Evolutionary conservation across 2,113 vertebrate genomes (phyloP), one percentile per base, ranked within the genome.

Genomic region (Cynoglossus semilaevis): DNA sequence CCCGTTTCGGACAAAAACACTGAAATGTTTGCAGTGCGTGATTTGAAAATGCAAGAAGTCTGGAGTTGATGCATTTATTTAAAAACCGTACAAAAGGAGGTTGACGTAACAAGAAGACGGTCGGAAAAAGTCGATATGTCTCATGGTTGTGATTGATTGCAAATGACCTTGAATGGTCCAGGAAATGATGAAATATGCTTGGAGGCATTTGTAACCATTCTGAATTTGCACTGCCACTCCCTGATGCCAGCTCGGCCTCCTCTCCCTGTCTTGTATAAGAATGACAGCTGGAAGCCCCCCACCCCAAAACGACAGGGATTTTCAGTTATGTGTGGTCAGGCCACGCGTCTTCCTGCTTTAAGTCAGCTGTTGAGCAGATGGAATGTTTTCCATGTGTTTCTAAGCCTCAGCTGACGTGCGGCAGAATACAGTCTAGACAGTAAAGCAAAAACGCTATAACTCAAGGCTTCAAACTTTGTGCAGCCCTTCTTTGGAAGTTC

Each of bases 201-300:
- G 1, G 18, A 52, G 52, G 62, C 57, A 75, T 81, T 56, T 41
- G 2, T 57, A 15, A 13, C 51, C 4, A 72, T 75, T 82, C 18
- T 51, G n/a, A 66, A 13, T 63, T 58, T 59, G 47, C 51, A 0
- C 15, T 19, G 70, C 58, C 82, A 44, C 77, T 58, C 85, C 77
- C 62, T 38, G 46, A 49, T 51, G 44, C 55, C 53, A 35, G 48
- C 65, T 51, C 48, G 1, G 44, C 50, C 40, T 59, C 43, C 56
- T 38, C 50, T 47, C 50, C 44, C 19, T 49, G 50, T 80, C 54
- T 44, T 19, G 17, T 57, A 78, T 64, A 51, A 47, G 60, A 64
- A 44, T 41, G 77, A 72, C 87, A 87, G 75, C 82, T 85, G 87
- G 29, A 41, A 19, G 13, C 43, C 49, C 29, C 62, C 58, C 46